Percentiles rank a stretch among this genome's conserved stretches.
phyloP scores from a whole-genome alignment of 2,797 vertebrate genomes.

The Chrosomus eos region DNA sequence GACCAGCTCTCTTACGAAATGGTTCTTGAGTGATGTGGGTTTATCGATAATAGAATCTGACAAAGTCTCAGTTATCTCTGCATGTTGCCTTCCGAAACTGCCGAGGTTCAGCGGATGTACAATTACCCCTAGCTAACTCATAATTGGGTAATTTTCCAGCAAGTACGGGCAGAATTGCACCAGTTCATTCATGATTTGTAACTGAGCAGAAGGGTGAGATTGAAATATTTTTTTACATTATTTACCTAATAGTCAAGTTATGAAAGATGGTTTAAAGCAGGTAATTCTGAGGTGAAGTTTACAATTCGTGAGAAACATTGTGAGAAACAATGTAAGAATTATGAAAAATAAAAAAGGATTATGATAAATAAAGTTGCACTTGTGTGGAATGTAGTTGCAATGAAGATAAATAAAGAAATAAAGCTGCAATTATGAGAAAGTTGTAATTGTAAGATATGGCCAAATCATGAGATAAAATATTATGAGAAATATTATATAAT shows the following conservation, averaged over 20 bases:
- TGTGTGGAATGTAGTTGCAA: neutral
- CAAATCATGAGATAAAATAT: neutral
- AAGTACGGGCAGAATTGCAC: slow-evolving; percentile 9
- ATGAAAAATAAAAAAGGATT: neutral
- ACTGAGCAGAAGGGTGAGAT: neutral
- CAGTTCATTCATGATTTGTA: slow-evolving; percentile 30
- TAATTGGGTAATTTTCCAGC: slow-evolving; percentile 55
- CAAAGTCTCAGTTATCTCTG: slow-evolving; percentile 58
- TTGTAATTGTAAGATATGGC: neutral
- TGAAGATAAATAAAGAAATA: neutral
- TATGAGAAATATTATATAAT: neutral
- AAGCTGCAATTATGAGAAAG: neutral
- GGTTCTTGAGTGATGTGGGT: slow-evolving; percentile 46
- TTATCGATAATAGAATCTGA: slow-evolving; percentile 64
- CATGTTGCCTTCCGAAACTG: slow-evolving; percentile 58
- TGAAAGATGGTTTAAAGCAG: neutral
- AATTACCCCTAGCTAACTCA: slow-evolving; percentile 57
- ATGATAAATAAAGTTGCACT: neutral
- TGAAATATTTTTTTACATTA: neutral
- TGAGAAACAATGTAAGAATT: neutral
- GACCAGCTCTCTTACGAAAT: slow-evolving; percentile 31
- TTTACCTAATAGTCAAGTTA: neutral
- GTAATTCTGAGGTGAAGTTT: neutral
- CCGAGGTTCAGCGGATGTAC: slow-evolving; percentile 55
- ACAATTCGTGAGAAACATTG: neutral